Percentiles rank a stretch among this genome's conserved stretches.
phyloP scores from a whole-genome alignment of 1,140 invertebrate genomes.

The Calephelis virginiensis region DNA sequence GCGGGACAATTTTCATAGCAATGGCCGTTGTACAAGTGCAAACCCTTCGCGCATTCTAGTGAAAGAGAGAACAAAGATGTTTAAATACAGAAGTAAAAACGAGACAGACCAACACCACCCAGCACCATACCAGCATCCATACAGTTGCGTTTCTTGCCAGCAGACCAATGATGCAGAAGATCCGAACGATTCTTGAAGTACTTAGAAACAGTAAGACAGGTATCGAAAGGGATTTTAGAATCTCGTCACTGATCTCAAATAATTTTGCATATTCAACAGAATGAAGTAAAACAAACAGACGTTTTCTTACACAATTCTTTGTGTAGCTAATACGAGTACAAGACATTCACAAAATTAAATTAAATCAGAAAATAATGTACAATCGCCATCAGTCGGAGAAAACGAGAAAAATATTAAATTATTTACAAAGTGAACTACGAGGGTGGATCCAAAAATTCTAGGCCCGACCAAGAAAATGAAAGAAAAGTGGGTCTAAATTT shows the following conservation, averaged over 20 bases:
- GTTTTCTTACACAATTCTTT: too few species aligned
- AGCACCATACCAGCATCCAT: slow-evolving; percentile 69
- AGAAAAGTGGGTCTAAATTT: too few species aligned
- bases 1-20: slow-evolving; percentile 63
- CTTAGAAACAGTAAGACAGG: slow-evolving; percentile 48
- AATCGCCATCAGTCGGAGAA: too few species aligned
- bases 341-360: slow-evolving; percentile 71
- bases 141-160: slow-evolving; percentile 59
- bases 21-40: slow-evolving; percentile 72
- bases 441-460: too few species aligned
- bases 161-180: slow-evolving; percentile 56
- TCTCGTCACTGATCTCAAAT: slow-evolving; percentile 76
- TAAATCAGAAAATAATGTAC: slow-evolving; percentile 53
- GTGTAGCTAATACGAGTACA: slow-evolving; percentile 28
- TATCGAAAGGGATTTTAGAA: slow-evolving; percentile 57
- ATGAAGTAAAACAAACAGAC: slow-evolving; percentile 49
- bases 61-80: slow-evolving; percentile 65
- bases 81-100: slow-evolving; percentile 52
- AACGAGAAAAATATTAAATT: too few species aligned
- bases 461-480: too few species aligned
- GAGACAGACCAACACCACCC: slow-evolving; percentile 64
- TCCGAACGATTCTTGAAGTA: slow-evolving; percentile 51
- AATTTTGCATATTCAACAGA: slow-evolving; percentile 55
- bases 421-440: too few species aligned
- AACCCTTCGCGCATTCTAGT: slow-evolving; percentile 75